Base-by-base conservation (phyloP, 2,888 invertebrate species). In the Lithophane socia region DNA sequence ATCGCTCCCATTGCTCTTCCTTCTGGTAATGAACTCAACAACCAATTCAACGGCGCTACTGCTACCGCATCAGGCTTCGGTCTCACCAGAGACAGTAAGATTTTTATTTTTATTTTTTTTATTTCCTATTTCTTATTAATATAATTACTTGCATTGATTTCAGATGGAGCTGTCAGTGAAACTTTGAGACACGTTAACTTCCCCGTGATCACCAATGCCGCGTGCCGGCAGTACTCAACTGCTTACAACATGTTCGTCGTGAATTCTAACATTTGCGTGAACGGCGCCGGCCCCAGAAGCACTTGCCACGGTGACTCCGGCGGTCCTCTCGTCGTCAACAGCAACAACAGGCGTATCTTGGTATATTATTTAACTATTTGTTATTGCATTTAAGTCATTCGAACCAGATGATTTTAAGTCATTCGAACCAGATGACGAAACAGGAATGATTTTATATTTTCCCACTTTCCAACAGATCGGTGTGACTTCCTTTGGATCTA, bases 281-380 rank as follows among this genome's bases (percentile, higher is more conserved):
- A 91, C 70, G 92, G 92, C 3, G 3, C 86, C 2, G 90, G 90
- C 9, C 88, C 89, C 13, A 75, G 77, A 24, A 87, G 91, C 47
- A 90, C 91, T 21, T 95, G 95, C 83, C 47, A 81, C 0, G 91
- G 93, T 7, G 92, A 92, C 80, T 92, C 93, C 21, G 93, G 93
- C 18, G 92, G 93, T 29, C 92, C 93, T 1, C 88, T 92, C 4
- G 87, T 85, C 18, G 70, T 89, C 13, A 77, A 44, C 42, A 85
- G 89, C 1, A 83, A 86, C 61, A 64, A 64, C 63, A 80, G 85
- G 16, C 79, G 76, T 24, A 69, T 93, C 13, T 77, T 94, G 91
- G 94, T 94, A 75, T 21, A 49, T 74, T 84, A 42, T 63, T 61
- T 7, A 18, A 60, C 0, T 60, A 60, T n/a, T 0, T 29, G 18